Base-by-base conservation (phyloP, 2,113 vertebrate genomes). In the Tapirus terrestris region DNA sequence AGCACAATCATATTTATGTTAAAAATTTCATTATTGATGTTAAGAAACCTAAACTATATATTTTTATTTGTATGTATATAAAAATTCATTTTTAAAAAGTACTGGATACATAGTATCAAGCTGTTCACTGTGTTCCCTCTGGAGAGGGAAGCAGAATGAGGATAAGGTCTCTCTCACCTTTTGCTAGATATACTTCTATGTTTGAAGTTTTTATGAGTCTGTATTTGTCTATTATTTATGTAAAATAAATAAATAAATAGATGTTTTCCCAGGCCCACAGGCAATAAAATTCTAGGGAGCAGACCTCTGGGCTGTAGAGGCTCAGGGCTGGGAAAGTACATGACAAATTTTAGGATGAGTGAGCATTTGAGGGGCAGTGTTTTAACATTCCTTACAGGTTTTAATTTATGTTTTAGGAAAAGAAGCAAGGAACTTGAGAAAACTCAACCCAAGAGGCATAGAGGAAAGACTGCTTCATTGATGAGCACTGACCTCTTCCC, bases 131-230 rank as follows among this genome's bases (percentile, higher is more conserved):
- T 13, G 14, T 75, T 48, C 31, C 61, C 61, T 84, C 45, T 83
- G 7, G 56, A 79, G 36, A 95, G 51, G 18, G 39, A 79, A 33
- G 4, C 53, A 48, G 92, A 83, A 73, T 61, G 17, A 92, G 56
- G 23, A 29, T 33, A 68, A 91, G 70, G 14, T 48, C 2, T 11
- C 5, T 36, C 61, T 75, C 9, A 85, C 53, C 33, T 88, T 90
- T 63, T 86, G 23, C 72, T 84, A 81, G 17, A 23, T 82, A 18
- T 8, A 72, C 58, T 53, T 88, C 27, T 72, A 36, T 89, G 39
- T 85, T 88, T 84, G 31, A 72, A 76, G 45, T 93, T 91, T 75
- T 95, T 70, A n/a, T 72, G 81, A 91, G n/a, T 86, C 72, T 92
- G 18, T 36, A 29, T 81, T 91, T 84, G 11, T 91, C 6, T 65